Percentiles rank a stretch among this genome's conserved stretches.
Evolutionary conservation across 2,888 invertebrate species (phyloP).

Genomic region (Pterostichus niger): DNA sequence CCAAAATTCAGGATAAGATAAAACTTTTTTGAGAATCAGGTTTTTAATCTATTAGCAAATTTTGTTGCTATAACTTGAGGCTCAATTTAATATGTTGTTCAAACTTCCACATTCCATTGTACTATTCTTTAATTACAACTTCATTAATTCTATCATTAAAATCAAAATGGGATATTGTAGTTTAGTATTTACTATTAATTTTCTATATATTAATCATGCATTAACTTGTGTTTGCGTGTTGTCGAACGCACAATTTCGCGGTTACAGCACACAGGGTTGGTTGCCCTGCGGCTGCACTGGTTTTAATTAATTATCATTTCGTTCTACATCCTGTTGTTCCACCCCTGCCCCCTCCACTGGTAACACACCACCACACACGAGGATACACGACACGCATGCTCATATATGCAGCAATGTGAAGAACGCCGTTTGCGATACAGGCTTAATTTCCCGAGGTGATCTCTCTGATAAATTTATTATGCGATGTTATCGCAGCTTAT

Average conservation of each 20-base stretch:
- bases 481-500: constrained; percentile 38
- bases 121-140: no score
- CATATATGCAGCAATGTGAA: not conserved
- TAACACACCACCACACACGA: not conserved
- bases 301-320: constrained; percentile 50
- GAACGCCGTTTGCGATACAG: constrained; percentile 5
- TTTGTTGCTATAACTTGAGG: no score
- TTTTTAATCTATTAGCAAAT: no score
- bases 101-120: no score
- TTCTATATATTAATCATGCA: not conserved
- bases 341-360: not conserved
- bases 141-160: no score
- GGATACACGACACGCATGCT: not conserved
- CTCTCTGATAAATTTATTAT: constrained; percentile 43
- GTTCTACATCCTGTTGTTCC: not conserved
- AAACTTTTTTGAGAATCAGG: no score
- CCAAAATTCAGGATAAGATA: no score
- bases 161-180: no score
- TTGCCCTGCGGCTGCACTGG: constrained; percentile 26
- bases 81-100: no score
- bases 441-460: constrained; percentile 45
- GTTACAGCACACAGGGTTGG: not conserved
- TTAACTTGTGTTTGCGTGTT: not conserved
- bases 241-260: constrained; percentile 16
- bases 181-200: not conserved